Evolutionary conservation across 2,113 vertebrate genomes (phyloP).

Genomic region (Toxotes jaculatrix): DNA sequence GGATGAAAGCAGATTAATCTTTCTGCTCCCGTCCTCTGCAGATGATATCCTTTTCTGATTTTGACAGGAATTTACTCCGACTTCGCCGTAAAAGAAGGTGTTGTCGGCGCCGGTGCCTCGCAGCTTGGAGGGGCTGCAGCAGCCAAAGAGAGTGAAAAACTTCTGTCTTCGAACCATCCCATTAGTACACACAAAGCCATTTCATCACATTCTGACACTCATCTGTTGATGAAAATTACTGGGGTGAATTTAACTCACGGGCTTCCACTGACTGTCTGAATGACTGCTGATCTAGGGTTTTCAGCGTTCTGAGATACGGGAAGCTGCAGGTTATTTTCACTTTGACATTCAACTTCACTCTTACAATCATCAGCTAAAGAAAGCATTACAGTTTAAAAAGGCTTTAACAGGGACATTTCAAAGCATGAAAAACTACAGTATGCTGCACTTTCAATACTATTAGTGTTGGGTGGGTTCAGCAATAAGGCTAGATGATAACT

Average conservation of each 20-base stretch:
- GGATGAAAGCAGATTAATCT: slow-evolving; percentile 56
- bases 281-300: slow-evolving; percentile 23
- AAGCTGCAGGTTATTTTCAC: slow-evolving; percentile 13
- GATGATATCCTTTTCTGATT: slow-evolving; percentile 61
- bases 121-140: slow-evolving; percentile 34
- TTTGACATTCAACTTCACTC: background rate
- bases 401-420: background rate
- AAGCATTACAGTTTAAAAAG: background rate
- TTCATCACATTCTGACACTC: slow-evolving; percentile 4
- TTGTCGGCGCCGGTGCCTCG: slow-evolving; percentile 36
- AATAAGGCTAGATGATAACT: background rate
- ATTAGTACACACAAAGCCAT: slow-evolving; percentile 34
- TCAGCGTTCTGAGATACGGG: background rate
- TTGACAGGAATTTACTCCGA: slow-evolving; percentile 71
- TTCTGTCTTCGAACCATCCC: slow-evolving; percentile 27
- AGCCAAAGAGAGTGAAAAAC: slow-evolving; percentile 49
- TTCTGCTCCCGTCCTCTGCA: slow-evolving; percentile 51
- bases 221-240: slow-evolving; percentile 42
- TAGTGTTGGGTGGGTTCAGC: background rate
- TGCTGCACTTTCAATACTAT: background rate
- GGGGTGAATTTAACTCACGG: slow-evolving; percentile 29
- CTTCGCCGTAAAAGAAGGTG: slow-evolving; percentile 50
- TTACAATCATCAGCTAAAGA: background rate
- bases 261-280: slow-evolving; percentile 24
- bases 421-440: background rate